Percentiles rank a stretch among this genome's conserved stretches.
phyloP scores from a whole-genome alignment of 1,140 invertebrate species.

The Drosophila funebris region DNA sequence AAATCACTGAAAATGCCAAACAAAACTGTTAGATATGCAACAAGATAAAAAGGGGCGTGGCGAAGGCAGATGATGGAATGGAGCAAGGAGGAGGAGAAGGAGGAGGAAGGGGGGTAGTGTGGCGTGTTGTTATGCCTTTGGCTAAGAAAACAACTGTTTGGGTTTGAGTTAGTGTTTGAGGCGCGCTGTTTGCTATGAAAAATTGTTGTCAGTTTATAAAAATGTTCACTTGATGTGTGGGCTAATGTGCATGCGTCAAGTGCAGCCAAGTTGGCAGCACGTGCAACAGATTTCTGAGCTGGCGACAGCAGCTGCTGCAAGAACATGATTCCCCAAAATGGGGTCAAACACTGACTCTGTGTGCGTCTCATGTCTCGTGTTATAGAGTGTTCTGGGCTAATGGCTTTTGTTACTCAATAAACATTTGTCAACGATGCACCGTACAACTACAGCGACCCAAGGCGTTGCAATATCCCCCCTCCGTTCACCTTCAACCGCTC shows the following conservation, averaged over 20 bases:
- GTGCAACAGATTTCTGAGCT: slow-evolving; percentile 58
- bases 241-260: slow-evolving; percentile 63
- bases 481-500: not conserved
- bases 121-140: slow-evolving; percentile 16
- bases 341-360: slow-evolving; percentile 47
- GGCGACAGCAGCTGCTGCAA: slow-evolving; percentile 30
- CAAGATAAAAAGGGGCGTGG: slow-evolving; percentile 32
- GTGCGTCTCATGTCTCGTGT: not conserved
- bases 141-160: not conserved
- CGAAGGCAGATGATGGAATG: too few relatives aligned
- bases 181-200: slow-evolving; percentile 54
- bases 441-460: not conserved
- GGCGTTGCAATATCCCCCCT: slow-evolving; percentile 18
- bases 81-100: not conserved
- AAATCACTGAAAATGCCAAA: slow-evolving; percentile 81
- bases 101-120: not conserved
- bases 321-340: slow-evolving; percentile 38
- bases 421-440: slow-evolving; percentile 65
- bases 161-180: not conserved
- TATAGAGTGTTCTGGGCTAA: slow-evolving; percentile 53
- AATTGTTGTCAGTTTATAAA: slow-evolving; percentile 79
- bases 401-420: slow-evolving; percentile 73
- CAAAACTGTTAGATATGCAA: slow-evolving; percentile 73
- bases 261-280: slow-evolving; percentile 34
- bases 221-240: slow-evolving; percentile 57